Base-by-base conservation (phyloP, 1,140 invertebrate species). In the Manduca sexta region DNA sequence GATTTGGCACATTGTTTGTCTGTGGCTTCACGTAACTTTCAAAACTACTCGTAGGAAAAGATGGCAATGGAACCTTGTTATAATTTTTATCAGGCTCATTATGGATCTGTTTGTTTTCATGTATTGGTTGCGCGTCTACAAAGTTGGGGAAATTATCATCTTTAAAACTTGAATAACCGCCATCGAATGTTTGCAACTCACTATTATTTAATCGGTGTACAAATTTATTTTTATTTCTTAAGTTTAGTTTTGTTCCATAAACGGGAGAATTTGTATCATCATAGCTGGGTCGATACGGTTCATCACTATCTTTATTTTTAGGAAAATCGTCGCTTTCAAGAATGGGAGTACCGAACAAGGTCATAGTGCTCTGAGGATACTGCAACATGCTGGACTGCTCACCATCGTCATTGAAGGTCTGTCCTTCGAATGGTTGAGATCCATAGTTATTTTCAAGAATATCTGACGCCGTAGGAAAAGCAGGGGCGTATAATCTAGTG, bases 211-310 rank as follows among this genome's bases (percentile, higher is more conserved):
- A 64, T 31, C 63, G 61, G 49, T 60, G 62, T 14, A 43, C 21
- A 8, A 26, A 21, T 52, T 63, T 72, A 44, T 49, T 64, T 56
- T 60, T 81, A 40, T 56, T 46, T 47, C 67, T 78, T n/a, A 63
- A 62, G 50, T 45, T 69, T 47, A 84, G 37, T 56, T 84, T 84
- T 15, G 79, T 60, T 12, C 81, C 81, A 55, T 84, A 84, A 4
- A 71, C 60, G 4, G 73, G 76, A 13, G 62, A 52, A 49, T 73
- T 67, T 42, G 41, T 51, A 12, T 71, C 59, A 21, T 69, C 64
- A 6, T 29, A 34, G 49, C 59, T 51, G 15, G 49, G 21, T 18
- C 21, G 45, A 52, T 56, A 50, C 12, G 33, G 35, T 30, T 57
- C 47, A 18, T 55, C 37, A 37, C 33, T 44, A 33, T 59, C 45